phyloP scores from a whole-genome alignment of 2,113 vertebrate genomes.

The Tenrec ecaudatus region DNA sequence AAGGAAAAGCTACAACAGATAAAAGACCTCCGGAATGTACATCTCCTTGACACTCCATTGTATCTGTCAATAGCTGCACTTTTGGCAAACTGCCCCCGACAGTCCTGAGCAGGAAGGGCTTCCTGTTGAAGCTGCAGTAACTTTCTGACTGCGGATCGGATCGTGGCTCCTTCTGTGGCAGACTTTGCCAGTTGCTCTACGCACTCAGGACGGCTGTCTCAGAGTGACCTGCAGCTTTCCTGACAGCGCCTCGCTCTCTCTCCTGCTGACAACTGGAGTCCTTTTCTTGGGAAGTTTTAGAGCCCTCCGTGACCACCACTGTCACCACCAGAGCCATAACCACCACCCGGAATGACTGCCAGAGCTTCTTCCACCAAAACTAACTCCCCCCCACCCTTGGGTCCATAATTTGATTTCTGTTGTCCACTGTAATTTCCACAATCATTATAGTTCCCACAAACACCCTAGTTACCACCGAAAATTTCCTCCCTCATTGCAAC shows the following conservation, averaged over 20 bases:
- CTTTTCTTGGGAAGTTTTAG: too few relatives aligned
- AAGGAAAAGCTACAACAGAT: slow-evolving; percentile 93
- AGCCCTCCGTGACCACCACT: too few relatives aligned
- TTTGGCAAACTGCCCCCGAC: slow-evolving; percentile 94
- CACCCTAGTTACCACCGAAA: too few relatives aligned
- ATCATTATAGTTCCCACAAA: too few relatives aligned
- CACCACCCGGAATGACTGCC: too few relatives aligned
- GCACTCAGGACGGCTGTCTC: slow-evolving; percentile 97
- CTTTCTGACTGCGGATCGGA: slow-evolving; percentile 96
- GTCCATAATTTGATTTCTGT: too few relatives aligned
- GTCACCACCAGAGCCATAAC: too few relatives aligned
- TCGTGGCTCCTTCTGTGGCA: slow-evolving; percentile 93
- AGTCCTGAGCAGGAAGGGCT: slow-evolving; percentile 95
- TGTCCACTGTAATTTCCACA: too few relatives aligned
- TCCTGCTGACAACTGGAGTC: slow-evolving; percentile 99
- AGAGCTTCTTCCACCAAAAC: too few relatives aligned
- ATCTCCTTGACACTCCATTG: slow-evolving; percentile 92
- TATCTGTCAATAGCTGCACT: slow-evolving; percentile 92
- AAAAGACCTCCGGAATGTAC: slow-evolving; percentile 94
- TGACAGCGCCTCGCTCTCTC: slow-evolving; percentile 98
- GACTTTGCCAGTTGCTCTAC: slow-evolving; percentile 82
- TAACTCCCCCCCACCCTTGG: too few relatives aligned
- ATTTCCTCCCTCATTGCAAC: too few relatives aligned
- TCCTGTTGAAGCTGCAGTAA: slow-evolving; percentile 96
- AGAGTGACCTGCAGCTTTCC: slow-evolving; percentile 99